Evolutionary conservation across 1,140 invertebrate genomes (phyloP).

Genomic region (Dinoponera quadriceps): DNA sequence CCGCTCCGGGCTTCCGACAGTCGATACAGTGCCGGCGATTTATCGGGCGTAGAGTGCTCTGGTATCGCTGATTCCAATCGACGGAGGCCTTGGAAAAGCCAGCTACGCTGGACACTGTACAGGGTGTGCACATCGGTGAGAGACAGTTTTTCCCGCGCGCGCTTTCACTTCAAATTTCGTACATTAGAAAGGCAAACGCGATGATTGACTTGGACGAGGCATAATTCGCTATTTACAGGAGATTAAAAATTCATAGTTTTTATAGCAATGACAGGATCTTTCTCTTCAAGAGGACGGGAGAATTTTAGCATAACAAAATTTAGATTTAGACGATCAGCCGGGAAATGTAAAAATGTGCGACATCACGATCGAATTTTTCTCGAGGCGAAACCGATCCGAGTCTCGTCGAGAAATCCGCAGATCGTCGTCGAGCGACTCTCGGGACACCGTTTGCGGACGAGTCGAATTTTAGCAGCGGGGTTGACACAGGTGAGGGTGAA

Average conservation of each 20-base stretch:
- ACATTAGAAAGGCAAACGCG: background rate
- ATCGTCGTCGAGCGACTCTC: background rate
- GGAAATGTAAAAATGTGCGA: no score
- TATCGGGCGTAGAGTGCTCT: constrained; percentile 52
- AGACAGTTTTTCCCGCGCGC: background rate
- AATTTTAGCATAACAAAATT: no score
- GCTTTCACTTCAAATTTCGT: background rate
- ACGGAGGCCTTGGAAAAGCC: constrained; percentile 37
- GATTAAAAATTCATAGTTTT: background rate
- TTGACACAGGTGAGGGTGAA: background rate
- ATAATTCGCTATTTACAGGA: background rate
- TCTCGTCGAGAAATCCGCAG: background rate
- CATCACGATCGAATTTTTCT: background rate
- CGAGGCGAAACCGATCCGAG: background rate
- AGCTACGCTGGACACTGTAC: background rate
- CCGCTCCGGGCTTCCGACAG: constrained; percentile 47
- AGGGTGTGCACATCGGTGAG: background rate
- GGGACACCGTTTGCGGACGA: background rate
- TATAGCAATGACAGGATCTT: background rate
- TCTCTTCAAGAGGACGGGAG: no score
- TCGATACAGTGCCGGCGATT: constrained; percentile 53
- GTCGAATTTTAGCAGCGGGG: background rate
- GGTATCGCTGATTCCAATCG: constrained; percentile 52
- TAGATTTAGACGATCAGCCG: no score
- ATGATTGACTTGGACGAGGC: no score